These are phyloP conservation scores for Byasa hedistus DNA, from an alignment of 2,888 invertebrate species.

Conservation along the genomic window DNA sequence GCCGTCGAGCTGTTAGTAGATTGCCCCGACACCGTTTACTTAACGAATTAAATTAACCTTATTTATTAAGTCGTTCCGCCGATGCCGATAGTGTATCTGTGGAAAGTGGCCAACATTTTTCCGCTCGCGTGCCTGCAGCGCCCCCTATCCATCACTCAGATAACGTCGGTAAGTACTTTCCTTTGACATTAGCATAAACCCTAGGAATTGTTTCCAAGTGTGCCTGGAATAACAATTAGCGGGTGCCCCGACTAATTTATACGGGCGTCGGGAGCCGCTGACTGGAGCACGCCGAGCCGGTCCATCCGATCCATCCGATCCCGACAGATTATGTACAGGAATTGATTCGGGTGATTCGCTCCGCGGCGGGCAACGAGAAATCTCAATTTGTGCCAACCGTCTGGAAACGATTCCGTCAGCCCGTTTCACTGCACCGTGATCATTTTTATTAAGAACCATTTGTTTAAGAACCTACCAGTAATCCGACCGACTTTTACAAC, in stretches of 20 bases:
- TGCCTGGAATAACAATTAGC: constrained; percentile 49
- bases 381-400: neutral
- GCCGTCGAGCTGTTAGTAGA: too few relatives aligned
- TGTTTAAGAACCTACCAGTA: too few relatives aligned
- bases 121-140: constrained; percentile 51
- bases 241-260: constrained; percentile 38
- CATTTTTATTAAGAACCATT: too few relatives aligned
- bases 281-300: constrained; percentile 29
- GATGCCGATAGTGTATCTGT: constrained; percentile 19
- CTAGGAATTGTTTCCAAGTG: constrained; percentile 53
- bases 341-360: constrained; percentile 15
- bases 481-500: too few relatives aligned
- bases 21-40: neutral
- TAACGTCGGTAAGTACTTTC: constrained; percentile 60
- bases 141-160: constrained; percentile 68
- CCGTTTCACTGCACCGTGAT: too few relatives aligned
- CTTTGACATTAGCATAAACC: constrained; percentile 57
- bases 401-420: too few relatives aligned
- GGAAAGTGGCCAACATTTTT: constrained; percentile 24
- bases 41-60: constrained; percentile 23
- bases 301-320: neutral
- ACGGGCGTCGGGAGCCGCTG: constrained; percentile 28
- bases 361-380: neutral
- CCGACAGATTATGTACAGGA: constrained; percentile 14
- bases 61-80: constrained; percentile 27